Base-by-base conservation (phyloP, 1,140 invertebrate genomes). In the Orius insidiosus region DNA sequence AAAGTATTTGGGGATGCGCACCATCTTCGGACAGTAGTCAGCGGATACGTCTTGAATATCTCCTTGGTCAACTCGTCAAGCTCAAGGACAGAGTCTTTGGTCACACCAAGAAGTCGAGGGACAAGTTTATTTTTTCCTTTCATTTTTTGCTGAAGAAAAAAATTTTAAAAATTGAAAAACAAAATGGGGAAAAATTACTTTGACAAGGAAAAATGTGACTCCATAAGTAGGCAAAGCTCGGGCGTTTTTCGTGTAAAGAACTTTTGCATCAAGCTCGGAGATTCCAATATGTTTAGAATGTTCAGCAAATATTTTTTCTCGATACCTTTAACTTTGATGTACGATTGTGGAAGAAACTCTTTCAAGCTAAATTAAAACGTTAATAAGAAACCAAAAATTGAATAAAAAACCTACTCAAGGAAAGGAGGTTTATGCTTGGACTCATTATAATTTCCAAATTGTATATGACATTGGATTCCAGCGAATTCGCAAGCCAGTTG, bases 201-300 rank as follows among this genome's bases (percentile, higher is more conserved):
- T 98, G 7, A 99, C 95, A n/a, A 99, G 66, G 68, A 98, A 99
- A n/a, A 99, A 99, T 0, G 95, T 96, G 2, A 98, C 94, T 3
- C 96, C 96, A 63, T 99, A 99, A 0, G 96, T 99, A 56, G 84
- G 88, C 53, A 99, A 66, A 16, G 87, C 86, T 44, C 95, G 69
- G 2, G 93, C 95, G 16, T 82, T 81, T 64, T 94, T 90, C 16
- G 93, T 96, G 66, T 98, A 99, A 19, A 88, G 68, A 19, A 96
- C 90, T 68, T 99, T 98, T 3, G 93, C 82, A 55, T 98, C 94
- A 30, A 97, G 66, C 63, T 98, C 94, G 18, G 74, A 78, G 4
- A 88, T 65, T 2, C 84, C 84, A 9, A 70, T 56, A 61, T 86
- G 79, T 53, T 80, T 82, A 54, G 76, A 78, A 58, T 98, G 92